Conservation (phyloP, 2,888 invertebrate genomes). For the Diadegma fenestrale region DNA sequence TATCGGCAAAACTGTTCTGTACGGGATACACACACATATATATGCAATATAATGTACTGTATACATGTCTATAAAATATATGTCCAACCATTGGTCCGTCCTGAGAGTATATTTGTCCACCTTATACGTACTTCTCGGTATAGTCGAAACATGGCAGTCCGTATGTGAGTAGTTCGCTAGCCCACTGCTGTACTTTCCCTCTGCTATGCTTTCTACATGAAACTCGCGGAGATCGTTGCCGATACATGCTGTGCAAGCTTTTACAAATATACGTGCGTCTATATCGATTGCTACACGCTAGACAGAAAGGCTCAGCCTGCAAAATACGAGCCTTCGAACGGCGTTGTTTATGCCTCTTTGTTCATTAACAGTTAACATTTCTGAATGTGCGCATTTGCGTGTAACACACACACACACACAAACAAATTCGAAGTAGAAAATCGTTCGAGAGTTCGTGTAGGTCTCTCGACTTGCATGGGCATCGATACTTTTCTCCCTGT, state of each 20-base stretch:
- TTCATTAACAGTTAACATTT: not conserved
- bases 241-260: constrained; percentile 51
- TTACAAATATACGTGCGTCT: constrained; percentile 9
- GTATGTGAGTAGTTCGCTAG: constrained; percentile 53
- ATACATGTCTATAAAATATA: constrained; percentile 12
- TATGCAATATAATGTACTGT: constrained; percentile 48
- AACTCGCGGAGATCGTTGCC: constrained; percentile 49
- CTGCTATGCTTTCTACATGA: constrained; percentile 45
- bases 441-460: constrained; percentile 45
- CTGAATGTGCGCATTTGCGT: not conserved
- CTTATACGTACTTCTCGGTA: constrained; percentile 76
- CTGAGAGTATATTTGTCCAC: constrained; percentile 74
- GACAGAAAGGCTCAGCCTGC: constrained; percentile 17
- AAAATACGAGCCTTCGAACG: not conserved
- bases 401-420: not conserved
- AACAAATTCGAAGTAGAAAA: constrained; percentile 30
- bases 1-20: constrained; percentile 83
- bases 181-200: constrained; percentile 27
- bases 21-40: constrained; percentile 76
- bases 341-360: not conserved
- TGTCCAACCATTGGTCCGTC: constrained; percentile 77
- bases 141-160: constrained; percentile 60
- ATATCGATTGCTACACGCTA: not conserved
- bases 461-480: constrained; percentile 13
- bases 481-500: constrained; percentile 39